Percentiles rank a stretch among this genome's conserved stretches.
Evolutionary conservation across 2,113 vertebrate species (phyloP).

Genomic region (Furnarius figulus): DNA sequence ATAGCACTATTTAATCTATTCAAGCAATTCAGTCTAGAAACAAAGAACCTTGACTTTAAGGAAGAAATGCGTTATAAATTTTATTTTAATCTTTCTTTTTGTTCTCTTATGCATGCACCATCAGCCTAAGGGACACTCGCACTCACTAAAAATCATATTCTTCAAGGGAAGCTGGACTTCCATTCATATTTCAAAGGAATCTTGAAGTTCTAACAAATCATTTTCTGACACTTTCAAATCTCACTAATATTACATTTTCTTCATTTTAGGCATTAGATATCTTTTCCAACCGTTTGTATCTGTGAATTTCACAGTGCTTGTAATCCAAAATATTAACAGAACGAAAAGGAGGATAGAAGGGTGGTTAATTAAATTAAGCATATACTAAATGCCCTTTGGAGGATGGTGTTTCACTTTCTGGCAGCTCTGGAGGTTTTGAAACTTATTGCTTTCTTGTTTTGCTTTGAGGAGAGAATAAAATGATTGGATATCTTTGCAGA

Average conservation of each 20-base stretch:
- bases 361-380: background rate
- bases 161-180: background rate
- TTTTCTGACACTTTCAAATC: background rate
- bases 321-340: background rate
- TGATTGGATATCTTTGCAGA: background rate
- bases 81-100: background rate
- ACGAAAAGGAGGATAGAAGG: background rate
- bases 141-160: background rate
- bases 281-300: background rate
- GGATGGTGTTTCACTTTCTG: background rate
- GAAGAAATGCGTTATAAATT: background rate
- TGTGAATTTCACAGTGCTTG: background rate
- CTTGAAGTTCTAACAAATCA: background rate
- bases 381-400: background rate
- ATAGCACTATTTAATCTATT: constrained; percentile 24
- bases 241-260: background rate
- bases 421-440: background rate
- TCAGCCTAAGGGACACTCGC: background rate
- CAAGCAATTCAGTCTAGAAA: constrained; percentile 33
- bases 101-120: background rate
- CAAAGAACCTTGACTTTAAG: background rate
- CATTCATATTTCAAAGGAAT: background rate
- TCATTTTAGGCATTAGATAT: background rate
- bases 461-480: background rate
- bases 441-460: background rate